A percentile compares a stretch with the other conserved stretches of the same genome.
Conservation (phyloP, 2,797 vertebrate genomes). For the Garrulus glandarius region DNA sequence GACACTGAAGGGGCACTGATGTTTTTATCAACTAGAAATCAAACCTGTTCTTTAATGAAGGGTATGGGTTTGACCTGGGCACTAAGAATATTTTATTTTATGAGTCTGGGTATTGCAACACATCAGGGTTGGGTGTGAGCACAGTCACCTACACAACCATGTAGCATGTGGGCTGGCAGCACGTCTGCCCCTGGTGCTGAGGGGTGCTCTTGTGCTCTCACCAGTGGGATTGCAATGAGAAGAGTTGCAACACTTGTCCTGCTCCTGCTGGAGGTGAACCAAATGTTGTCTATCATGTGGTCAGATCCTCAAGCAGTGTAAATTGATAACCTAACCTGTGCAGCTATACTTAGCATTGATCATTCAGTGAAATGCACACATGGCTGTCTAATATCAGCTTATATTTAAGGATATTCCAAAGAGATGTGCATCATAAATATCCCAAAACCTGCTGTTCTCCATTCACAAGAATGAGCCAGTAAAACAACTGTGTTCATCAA, state of each 20-base stretch:
- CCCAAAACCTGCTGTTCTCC: not conserved
- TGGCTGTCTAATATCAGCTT: not conserved
- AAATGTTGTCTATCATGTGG: not conserved
- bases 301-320: not conserved
- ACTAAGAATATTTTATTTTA: too few species aligned
- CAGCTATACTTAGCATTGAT: not conserved
- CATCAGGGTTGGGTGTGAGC: too few species aligned
- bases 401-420: not conserved
- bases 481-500: not conserved
- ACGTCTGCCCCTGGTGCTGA: not conserved
- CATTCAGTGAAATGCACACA: not conserved
- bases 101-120: not conserved
- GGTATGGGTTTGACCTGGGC: not conserved
- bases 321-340: not conserved
- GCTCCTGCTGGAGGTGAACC: not conserved
- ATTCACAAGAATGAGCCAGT: not conserved
- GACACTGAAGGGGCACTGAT: not conserved
- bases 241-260: not conserved
- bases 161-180: rapidly evolving
- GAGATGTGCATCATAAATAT: not conserved
- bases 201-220: not conserved
- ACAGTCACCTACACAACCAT: rapidly evolving
- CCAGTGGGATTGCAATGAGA: not conserved
- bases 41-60: not conserved
- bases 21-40: not conserved